Percentiles rank a stretch among this genome's conserved stretches.
Evolutionary conservation across 2,797 vertebrate genomes (phyloP).

Genomic region (Ataeniobius toweri): DNA sequence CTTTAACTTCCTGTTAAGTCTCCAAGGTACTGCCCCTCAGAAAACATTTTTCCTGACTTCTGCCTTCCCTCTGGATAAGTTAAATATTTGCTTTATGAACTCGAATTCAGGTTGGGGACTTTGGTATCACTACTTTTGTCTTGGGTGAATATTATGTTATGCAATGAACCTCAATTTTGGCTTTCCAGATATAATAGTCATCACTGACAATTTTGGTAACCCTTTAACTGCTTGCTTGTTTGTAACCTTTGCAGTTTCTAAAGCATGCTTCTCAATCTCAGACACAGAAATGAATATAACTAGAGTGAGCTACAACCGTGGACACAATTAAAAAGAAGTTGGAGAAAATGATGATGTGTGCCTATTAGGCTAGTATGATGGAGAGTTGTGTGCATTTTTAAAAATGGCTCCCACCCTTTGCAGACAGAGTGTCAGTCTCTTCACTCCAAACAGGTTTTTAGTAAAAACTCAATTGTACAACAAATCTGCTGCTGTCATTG

Average conservation of each 20-base stretch:
- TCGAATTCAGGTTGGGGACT: neutral
- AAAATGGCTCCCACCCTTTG: neutral
- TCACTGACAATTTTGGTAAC: neutral
- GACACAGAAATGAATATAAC: too few species aligned
- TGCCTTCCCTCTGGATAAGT: neutral
- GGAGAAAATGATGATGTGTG: neutral
- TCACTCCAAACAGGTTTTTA: neutral
- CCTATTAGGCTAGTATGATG: neutral
- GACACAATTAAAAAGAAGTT: too few species aligned
- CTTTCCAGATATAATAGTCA: neutral
- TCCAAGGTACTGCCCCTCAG: too few species aligned
- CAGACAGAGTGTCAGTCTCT: neutral
- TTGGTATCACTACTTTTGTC: neutral
- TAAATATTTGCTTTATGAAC: neutral
- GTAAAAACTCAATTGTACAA: neutral
- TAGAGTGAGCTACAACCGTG: too few species aligned
- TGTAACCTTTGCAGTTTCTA: neutral
- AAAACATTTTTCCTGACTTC: too few species aligned
- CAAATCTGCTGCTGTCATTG: neutral
- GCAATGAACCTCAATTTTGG: neutral
- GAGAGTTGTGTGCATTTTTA: neutral
- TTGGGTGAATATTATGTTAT: neutral
- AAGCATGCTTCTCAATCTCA: neutral
- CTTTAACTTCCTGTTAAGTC: too few species aligned
- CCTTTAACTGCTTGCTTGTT: neutral